Evolutionary conservation across 1,140 invertebrate genomes (phyloP).

Genomic region (Lordiphosa mommai): DNA sequence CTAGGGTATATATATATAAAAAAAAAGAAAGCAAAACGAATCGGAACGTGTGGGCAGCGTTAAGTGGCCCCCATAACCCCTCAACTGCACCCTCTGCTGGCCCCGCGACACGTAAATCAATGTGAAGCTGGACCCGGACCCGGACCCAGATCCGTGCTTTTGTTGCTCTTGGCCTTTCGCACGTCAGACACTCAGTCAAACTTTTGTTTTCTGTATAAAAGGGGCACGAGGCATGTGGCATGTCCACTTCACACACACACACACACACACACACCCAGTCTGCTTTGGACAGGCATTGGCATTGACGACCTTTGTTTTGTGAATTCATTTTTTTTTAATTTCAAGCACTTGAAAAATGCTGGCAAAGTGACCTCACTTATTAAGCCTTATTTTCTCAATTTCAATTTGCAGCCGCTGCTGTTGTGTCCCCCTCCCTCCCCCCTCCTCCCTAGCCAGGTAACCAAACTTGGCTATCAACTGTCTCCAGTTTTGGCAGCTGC

Average conservation of each 20-base stretch:
- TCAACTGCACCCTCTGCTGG: not conserved
- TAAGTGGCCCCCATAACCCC: conserved; percentile 45
- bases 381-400: conserved; percentile 17
- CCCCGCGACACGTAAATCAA: conserved; percentile 51
- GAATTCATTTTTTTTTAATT: not conserved
- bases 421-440: not conserved
- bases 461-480: conserved; percentile 59
- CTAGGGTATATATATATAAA: conserved; percentile 1
- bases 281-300: conserved; percentile 48
- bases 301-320: conserved; percentile 1
- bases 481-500: conserved; percentile 74
- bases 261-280: conserved; percentile 26
- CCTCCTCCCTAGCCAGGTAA: conserved; percentile 8
- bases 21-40: not conserved
- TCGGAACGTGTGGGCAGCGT: conserved; percentile 42
- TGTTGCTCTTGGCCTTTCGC: conserved; percentile 69
- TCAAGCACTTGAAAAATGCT: no score
- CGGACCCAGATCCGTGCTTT: conserved; percentile 10
- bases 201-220: conserved; percentile 57
- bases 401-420: no score
- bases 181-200: conserved; percentile 69
- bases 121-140: conserved; percentile 42
- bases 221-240: conserved; percentile 3
- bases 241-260: conserved; percentile 24
- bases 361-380: no score